Percentiles rank a stretch among this genome's conserved stretches.
These are phyloP conservation scores for Chrysogorgia sp. DNA, from an alignment of 92 coral and sea anemone species.

Conservation along the genomic window DNA sequence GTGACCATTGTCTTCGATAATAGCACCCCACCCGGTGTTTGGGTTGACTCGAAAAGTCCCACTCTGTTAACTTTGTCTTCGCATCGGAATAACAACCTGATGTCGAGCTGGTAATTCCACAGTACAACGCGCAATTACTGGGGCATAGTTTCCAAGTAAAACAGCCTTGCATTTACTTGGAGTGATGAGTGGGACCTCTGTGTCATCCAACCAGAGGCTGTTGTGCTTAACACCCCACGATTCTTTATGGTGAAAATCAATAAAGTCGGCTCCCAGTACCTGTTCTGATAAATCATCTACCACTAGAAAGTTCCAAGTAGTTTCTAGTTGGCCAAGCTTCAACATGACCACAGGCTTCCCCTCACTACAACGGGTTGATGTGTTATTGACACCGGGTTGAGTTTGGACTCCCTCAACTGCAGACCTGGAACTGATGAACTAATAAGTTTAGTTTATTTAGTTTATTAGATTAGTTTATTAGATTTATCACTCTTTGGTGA, in stretches of 20 bases:
- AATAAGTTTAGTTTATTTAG: no score
- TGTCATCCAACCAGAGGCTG: no score
- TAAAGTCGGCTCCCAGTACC: slow-evolving; percentile 54
- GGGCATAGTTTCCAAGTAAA: slow-evolving; percentile 38
- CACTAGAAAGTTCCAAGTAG: slow-evolving; percentile 46
- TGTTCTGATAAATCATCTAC: slow-evolving; percentile 37
- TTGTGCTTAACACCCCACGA: slow-evolving; percentile 41
- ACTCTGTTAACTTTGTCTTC: no score
- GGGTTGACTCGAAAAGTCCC: no score
- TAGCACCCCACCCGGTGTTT: slow-evolving; percentile 49
- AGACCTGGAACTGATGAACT: no score
- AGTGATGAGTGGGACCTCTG: slow-evolving; percentile 22
- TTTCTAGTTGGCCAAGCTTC: slow-evolving; percentile 18
- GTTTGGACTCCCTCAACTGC: no score
- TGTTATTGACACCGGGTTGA: neutral
- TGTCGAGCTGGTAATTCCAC: slow-evolving; percentile 47
- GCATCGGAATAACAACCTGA: slow-evolving; percentile 52
- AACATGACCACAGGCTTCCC: slow-evolving; percentile 47
- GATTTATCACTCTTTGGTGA: no score
- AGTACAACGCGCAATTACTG: slow-evolving; percentile 51
- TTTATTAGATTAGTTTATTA: no score
- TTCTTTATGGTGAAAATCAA: slow-evolving; percentile 51
- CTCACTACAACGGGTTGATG: slow-evolving; percentile 35
- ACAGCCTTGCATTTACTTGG: slow-evolving; percentile 39
- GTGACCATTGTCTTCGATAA: slow-evolving; percentile 47